phyloP scores from a whole-genome alignment of 2,797 vertebrate species.

The Iguana delicatissima region DNA sequence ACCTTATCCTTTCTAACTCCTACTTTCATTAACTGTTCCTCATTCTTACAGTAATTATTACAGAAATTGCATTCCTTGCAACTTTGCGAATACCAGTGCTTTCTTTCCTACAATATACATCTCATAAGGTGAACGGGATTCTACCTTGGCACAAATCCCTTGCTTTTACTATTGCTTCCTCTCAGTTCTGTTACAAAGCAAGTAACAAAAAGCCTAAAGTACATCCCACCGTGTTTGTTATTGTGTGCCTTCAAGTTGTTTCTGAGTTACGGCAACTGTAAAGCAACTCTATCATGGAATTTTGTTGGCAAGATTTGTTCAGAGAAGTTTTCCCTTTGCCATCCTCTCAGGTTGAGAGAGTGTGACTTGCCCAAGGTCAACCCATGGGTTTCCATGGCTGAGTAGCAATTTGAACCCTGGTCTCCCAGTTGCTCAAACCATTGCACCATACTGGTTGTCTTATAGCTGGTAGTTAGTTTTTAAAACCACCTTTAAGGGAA shows the following conservation, averaged over 20 bases:
- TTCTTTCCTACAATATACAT: not conserved
- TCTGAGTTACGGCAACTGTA: too few species aligned
- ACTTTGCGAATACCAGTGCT: slow-evolving; percentile 35
- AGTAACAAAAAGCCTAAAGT: not conserved
- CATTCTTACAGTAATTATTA: slow-evolving; percentile 30
- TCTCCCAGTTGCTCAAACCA: too few species aligned
- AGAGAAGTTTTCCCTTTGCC: too few species aligned
- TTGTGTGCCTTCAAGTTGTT: too few species aligned
- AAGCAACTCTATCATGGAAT: too few species aligned
- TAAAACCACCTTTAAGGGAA: slow-evolving; percentile 3
- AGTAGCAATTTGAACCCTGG: too few species aligned
- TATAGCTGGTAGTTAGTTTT: not conserved
- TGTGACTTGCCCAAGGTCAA: too few species aligned
- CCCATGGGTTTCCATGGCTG: too few species aligned
- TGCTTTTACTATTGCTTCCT: fast-evolving
- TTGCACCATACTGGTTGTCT: too few species aligned
- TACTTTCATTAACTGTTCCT: slow-evolving; percentile 50
- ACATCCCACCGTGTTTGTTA: not conserved
- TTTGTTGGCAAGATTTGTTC: too few species aligned
- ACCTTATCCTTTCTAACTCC: slow-evolving; percentile 43
- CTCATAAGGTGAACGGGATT: slow-evolving; percentile 23
- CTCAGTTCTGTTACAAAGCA: not conserved
- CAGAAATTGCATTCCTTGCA: slow-evolving; percentile 51
- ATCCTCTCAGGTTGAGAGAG: too few species aligned
- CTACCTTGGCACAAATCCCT: not conserved